Evolutionary conservation across 2,113 vertebrate species (phyloP).

Genomic region (Sinocyclocheilus anophthalmus): DNA sequence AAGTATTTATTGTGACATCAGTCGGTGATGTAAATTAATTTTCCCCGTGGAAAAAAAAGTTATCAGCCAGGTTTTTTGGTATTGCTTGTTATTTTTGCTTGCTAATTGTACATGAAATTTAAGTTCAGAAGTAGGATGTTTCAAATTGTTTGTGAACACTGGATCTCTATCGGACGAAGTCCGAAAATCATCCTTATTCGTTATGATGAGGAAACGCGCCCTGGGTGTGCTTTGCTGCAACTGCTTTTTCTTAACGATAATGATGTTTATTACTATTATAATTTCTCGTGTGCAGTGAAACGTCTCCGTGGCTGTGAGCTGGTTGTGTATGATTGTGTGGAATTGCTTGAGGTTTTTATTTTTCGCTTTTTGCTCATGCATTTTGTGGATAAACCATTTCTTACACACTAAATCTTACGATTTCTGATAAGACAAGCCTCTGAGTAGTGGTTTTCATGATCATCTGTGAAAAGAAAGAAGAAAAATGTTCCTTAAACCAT

Average conservation of each 20-base stretch:
- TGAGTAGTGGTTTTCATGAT: slow-evolving; percentile 49
- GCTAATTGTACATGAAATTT: slow-evolving; percentile 47
- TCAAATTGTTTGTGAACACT: slow-evolving; percentile 45
- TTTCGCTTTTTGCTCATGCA: slow-evolving; percentile 49
- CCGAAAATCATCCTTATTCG: slow-evolving; percentile 53
- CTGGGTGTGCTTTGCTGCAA: slow-evolving; percentile 65
- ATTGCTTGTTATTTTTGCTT: slow-evolving; percentile 50
- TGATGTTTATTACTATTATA: slow-evolving; percentile 62
- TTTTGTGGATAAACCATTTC: slow-evolving; percentile 51
- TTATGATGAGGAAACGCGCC: slow-evolving; percentile 57
- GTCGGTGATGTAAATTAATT: slow-evolving; percentile 10
- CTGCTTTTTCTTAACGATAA: slow-evolving; percentile 66
- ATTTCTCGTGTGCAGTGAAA: slow-evolving; percentile 62
- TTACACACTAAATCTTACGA: not conserved
- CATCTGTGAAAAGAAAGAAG: slow-evolving; percentile 1
- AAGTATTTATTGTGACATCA: slow-evolving; percentile 27
- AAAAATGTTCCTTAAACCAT: slow-evolving; percentile 39
- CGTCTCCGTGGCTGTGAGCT: slow-evolving; percentile 55
- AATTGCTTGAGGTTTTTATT: slow-evolving; percentile 41
- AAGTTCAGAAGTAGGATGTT: slow-evolving; percentile 29
- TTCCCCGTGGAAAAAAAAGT: slow-evolving; percentile 9
- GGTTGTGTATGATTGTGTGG: slow-evolving; percentile 54
- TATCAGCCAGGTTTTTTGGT: not conserved
- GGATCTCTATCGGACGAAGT: slow-evolving; percentile 34
- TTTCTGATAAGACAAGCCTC: slow-evolving; percentile 48